These are phyloP conservation scores for Clivina fossor DNA, from an alignment of 2,888 invertebrate species.

Conservation along the genomic window DNA sequence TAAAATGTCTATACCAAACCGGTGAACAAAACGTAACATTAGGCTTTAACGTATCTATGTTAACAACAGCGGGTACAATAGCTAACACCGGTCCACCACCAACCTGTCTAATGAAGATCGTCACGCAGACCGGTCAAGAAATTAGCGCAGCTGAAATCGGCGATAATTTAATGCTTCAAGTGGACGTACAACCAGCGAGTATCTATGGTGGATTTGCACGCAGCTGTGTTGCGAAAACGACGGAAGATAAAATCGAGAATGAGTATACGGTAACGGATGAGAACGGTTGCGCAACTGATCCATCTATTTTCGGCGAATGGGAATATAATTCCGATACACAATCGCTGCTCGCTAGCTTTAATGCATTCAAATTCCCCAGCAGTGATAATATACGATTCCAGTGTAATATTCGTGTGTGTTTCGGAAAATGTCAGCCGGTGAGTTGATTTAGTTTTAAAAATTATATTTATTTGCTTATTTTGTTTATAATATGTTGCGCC, in stretches of 20 bases:
- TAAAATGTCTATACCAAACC: constrained; percentile 92
- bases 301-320: constrained; percentile 92
- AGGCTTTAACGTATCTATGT: constrained; percentile 93
- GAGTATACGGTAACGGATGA: constrained; percentile 92
- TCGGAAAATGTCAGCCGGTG: constrained; percentile 92
- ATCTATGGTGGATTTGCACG: constrained; percentile 94
- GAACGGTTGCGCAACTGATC: constrained; percentile 91
- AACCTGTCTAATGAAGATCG: constrained; percentile 88
- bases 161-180: constrained; percentile 74
- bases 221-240: constrained; percentile 90
- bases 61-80: constrained; percentile 92
- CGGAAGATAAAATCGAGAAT: constrained; percentile 84
- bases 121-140: constrained; percentile 82
- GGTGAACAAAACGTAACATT: constrained; percentile 90
- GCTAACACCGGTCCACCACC: constrained; percentile 95
- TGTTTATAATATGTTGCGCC: too few species aligned
- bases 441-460: too few species aligned
- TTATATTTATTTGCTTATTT: too few species aligned
- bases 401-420: constrained; percentile 92
- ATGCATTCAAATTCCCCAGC: constrained; percentile 93
- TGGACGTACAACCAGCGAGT: constrained; percentile 55
- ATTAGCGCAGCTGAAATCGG: constrained; percentile 92
- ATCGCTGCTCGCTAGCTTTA: constrained; percentile 83
- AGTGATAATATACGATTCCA: constrained; percentile 94
- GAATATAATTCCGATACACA: constrained; percentile 84